Evolutionary conservation across 2,113 vertebrate genomes (phyloP), one percentile per base, ranked within the genome.

Genomic region (Zapornia atra): DNA sequence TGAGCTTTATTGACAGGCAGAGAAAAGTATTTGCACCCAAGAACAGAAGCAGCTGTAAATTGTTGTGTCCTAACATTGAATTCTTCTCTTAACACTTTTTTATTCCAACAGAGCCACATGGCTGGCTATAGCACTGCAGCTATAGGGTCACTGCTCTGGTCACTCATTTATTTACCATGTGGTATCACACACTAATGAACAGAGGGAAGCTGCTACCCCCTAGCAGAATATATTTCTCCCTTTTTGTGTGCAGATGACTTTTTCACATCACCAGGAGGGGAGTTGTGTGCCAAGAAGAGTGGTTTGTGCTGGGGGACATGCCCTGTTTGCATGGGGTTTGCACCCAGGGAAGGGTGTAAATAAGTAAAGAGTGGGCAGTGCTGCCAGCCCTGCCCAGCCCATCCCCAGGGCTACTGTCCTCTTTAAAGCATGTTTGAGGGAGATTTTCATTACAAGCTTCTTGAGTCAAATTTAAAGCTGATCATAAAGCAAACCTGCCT

Each of bases 171-270:
- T 93, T 76, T 89, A 33, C 57, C 10, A 3, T 11, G n/a, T 57
- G 16, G 10, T 33, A 10, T 36, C 83, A 86, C 83, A 42, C 54
- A 36, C 46, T 16, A 2, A 33, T 28, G 53, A 60, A 15, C 42
- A 72, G 53, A 33, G 50, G 68, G 48, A 59, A 0, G 1, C 13
- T 64, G 24, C 3, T 44, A n/a, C 38, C 20, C 1, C 0, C 16
- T 22, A 24, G 57, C 68, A 71, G 11, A 50, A 66, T 63, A 25
- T 46, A 46, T 54, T 91, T n/a, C 34, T 31, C 25, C 53, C 38
- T 73, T 83, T 60, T 44, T 70, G 72, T 11, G 1, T 73, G 22
- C 38, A 51, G 18, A 46, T 50, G 1, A 46, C 22, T 40, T 76
- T 69, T 83, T 59, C 29, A 4, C 22, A 12, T 85, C 24, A 36